Conservation (phyloP, 2,888 invertebrate genomes). For the Drosophila neonasuta region DNA sequence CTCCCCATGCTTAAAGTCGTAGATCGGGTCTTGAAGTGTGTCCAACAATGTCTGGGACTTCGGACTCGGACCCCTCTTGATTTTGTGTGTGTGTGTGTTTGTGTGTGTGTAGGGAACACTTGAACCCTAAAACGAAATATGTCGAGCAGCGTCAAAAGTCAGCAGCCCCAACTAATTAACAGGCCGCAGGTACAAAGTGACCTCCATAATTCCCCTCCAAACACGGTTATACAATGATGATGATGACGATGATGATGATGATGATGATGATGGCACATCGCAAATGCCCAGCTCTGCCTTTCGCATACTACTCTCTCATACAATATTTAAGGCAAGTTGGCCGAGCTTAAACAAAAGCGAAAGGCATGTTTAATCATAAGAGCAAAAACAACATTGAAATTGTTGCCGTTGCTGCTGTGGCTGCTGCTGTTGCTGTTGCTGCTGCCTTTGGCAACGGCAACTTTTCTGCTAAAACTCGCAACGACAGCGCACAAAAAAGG, state of each 20-base stretch:
- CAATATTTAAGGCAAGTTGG: constrained; percentile 72
- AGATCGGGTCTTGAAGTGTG: constrained; percentile 24
- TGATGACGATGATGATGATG: background rate
- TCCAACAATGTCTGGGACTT: constrained; percentile 34
- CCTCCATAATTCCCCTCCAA: constrained; percentile 6
- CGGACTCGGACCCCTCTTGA: background rate
- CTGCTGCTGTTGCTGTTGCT: constrained; percentile 27
- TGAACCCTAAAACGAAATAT: constrained; percentile 74
- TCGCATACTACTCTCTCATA: constrained; percentile 55
- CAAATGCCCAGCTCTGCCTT: constrained; percentile 16
- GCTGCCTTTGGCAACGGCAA: constrained; percentile 62
- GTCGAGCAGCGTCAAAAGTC: constrained; percentile 73
- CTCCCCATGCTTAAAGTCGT: background rate
- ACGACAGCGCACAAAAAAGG: constrained; percentile 62
- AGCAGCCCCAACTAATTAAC: constrained; percentile 74
- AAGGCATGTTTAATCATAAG: constrained; percentile 77
- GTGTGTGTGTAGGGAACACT: constrained; percentile 40
- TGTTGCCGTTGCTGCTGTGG: constrained; percentile 42
- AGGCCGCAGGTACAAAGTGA: constrained; percentile 70
- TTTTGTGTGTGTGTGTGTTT: too few species aligned
- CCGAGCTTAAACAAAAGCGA: constrained; percentile 73
- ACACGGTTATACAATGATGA: background rate
- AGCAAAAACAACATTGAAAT: constrained; percentile 71
- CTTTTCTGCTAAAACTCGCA: constrained; percentile 61
- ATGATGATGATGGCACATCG: background rate